Conservation (phyloP, 1,140 invertebrate species). For the Thalassaphorura encarpata region DNA sequence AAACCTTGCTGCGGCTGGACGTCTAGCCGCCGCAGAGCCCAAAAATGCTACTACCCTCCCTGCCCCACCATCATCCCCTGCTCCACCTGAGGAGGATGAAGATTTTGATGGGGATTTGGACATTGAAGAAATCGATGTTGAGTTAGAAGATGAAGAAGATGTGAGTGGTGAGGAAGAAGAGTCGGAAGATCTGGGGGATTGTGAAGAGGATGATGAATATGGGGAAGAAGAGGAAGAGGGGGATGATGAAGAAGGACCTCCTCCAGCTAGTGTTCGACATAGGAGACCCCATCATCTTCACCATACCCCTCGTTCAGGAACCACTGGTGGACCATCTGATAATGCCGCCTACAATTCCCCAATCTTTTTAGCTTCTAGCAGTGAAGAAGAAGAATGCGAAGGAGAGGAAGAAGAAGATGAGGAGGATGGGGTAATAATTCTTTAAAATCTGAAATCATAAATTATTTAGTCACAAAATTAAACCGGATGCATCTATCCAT, state of each 20-base stretch:
- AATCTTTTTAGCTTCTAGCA: no score
- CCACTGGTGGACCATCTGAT: no score
- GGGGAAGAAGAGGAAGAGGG: background rate
- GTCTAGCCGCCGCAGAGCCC: no score
- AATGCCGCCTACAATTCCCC: no score
- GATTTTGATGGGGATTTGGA: constrained; percentile 7
- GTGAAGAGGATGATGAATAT: background rate
- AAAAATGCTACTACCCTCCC: no score
- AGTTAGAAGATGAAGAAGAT: background rate
- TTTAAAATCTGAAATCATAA: background rate
- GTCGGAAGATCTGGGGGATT: background rate
- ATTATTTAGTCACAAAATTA: no score
- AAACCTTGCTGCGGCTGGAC: no score
- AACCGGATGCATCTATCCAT: no score
- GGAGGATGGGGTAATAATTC: background rate
- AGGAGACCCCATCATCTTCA: no score
- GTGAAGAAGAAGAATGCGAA: background rate
- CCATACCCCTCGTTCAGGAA: no score
- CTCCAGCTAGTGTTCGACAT: no score
- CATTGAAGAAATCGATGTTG: no score
- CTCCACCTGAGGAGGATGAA: constrained; percentile 4
- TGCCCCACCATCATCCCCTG: constrained; percentile 22
- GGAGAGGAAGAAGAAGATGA: background rate
- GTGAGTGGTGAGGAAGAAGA: background rate
- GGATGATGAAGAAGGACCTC: background rate